A percentile compares a stretch with the other conserved stretches of the same genome.
Evolutionary conservation across 2,888 invertebrate species (phyloP).

Genomic region (Nudaria mundana): DNA sequence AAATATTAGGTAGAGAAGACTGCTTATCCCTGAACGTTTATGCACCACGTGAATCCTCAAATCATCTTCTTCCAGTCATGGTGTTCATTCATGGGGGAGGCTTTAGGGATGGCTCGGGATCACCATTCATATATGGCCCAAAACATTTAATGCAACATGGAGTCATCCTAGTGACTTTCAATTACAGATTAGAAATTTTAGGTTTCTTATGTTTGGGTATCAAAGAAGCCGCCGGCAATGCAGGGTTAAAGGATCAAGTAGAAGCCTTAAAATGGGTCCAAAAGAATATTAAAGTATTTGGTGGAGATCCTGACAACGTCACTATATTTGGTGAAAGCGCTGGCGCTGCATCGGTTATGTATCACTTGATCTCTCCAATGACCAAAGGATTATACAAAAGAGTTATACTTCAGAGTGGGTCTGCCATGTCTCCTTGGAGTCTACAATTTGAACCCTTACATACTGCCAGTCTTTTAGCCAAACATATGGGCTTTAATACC

Average conservation of each 20-base stretch:
- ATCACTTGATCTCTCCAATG: slow-evolving; percentile 63
- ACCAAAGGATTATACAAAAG: slow-evolving; percentile 63
- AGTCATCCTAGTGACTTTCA: slow-evolving; percentile 64
- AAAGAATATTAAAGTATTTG: slow-evolving; percentile 57
- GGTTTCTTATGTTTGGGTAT: slow-evolving; percentile 68
- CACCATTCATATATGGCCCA: slow-evolving; percentile 63
- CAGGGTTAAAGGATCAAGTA: slow-evolving; percentile 69
- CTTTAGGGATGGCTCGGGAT: slow-evolving; percentile 64
- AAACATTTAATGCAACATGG: slow-evolving; percentile 56
- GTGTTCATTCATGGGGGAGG: slow-evolving; percentile 73
- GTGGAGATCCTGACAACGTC: slow-evolving; percentile 64
- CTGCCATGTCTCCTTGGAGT: slow-evolving; percentile 65
- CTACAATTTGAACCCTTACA: slow-evolving; percentile 61
- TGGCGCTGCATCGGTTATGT: slow-evolving; percentile 64
- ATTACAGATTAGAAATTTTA: slow-evolving; percentile 66
- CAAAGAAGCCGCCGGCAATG: slow-evolving; percentile 67
- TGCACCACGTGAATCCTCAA: slow-evolving; percentile 40
- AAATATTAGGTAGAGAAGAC: slow-evolving; percentile 55
- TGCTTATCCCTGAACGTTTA: slow-evolving; percentile 66
- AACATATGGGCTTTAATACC: slow-evolving; percentile 48
- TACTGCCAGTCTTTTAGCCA: slow-evolving; percentile 51
- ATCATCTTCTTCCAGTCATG: slow-evolving; percentile 57
- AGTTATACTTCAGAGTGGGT: slow-evolving; percentile 69
- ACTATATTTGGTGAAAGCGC: slow-evolving; percentile 73
- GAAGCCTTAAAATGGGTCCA: slow-evolving; percentile 64